These are phyloP conservation scores for Triplophysa bombifrons DNA, from an alignment of 2,797 vertebrate species.

Conservation along the genomic window DNA sequence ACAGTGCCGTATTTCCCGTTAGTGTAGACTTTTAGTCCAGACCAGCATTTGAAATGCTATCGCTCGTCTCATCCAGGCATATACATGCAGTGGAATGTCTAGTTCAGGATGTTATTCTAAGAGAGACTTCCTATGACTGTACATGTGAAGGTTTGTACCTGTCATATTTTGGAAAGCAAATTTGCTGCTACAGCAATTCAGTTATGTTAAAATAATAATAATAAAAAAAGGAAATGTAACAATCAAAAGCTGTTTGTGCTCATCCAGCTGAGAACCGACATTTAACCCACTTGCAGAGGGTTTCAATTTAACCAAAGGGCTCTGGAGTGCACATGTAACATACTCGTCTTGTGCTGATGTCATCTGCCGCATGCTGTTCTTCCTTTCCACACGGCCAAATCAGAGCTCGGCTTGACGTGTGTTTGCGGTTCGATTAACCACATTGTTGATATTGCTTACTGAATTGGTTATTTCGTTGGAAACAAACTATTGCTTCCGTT, in stretches of 20 bases:
- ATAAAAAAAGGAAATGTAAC: no score
- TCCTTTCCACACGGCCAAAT: conserved; percentile 18
- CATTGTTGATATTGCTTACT: conserved; percentile 3
- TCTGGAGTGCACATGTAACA: conserved; percentile 6
- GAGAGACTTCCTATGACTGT: conserved; percentile 50
- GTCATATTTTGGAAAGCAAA: not conserved
- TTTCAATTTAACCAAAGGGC: conserved; percentile 16
- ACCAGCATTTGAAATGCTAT: conserved; percentile 46
- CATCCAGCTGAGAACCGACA: conserved; percentile 27
- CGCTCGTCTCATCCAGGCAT: conserved; percentile 26
- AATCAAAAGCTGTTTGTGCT: not conserved
- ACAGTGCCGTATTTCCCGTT: conserved; percentile 28
- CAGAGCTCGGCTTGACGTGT: not conserved
- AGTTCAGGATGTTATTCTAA: conserved; percentile 54
- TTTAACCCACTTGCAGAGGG: conserved; percentile 5
- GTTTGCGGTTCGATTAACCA: not conserved
- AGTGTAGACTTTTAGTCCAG: conserved; percentile 33
- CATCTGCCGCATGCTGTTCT: not conserved
- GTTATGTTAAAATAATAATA: not conserved
- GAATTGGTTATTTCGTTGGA: conserved; percentile 7
- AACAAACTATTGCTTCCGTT: not conserved
- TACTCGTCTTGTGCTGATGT: not conserved
- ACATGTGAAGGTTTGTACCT: conserved; percentile 36
- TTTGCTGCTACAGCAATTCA: not conserved
- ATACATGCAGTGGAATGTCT: conserved; percentile 44